Percentiles rank a stretch among this genome's conserved stretches.
Conservation (phyloP, 2,888 invertebrate species). For the Strigamia crassipes region DNA sequence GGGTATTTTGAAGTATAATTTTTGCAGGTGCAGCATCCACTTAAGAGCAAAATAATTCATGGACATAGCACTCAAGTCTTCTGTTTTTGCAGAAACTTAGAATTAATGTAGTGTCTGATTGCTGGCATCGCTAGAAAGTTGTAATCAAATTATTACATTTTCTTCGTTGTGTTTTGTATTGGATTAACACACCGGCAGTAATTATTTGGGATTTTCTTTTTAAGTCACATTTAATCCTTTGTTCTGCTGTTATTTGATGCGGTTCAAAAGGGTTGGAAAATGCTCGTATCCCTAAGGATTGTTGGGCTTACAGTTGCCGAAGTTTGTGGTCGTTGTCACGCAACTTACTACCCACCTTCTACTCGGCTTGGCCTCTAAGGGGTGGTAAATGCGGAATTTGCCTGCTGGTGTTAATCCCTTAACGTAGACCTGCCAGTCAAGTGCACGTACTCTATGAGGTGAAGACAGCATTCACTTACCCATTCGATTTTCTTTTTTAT, state of each 20-base stretch:
- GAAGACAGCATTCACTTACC: conserved; percentile 22
- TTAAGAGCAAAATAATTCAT: no score
- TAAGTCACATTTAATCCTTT: neutral
- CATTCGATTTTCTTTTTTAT: neutral
- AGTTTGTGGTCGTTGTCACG: conserved; percentile 38
- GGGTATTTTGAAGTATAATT: no score
- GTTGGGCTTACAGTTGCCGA: neutral
- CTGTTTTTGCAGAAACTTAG: no score
- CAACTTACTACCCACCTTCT: conserved; percentile 23
- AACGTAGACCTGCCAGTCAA: neutral
- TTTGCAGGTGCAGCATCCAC: no score
- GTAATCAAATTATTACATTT: no score
- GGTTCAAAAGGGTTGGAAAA: neutral
- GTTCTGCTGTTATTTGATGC: neutral
- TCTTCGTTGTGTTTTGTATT: no score
- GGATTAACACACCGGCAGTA: no score
- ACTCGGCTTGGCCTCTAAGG: neutral
- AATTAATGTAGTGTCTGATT: no score
- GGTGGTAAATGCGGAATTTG: neutral
- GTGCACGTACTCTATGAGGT: neutral
- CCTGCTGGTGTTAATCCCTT: conserved; percentile 6
- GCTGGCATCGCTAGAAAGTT: no score
- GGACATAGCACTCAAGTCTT: no score
- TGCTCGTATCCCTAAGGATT: neutral
- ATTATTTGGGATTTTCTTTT: neutral